Evolutionary conservation across 2,113 vertebrate species (phyloP).

Genomic region (Engraulis encrasicolus): DNA sequence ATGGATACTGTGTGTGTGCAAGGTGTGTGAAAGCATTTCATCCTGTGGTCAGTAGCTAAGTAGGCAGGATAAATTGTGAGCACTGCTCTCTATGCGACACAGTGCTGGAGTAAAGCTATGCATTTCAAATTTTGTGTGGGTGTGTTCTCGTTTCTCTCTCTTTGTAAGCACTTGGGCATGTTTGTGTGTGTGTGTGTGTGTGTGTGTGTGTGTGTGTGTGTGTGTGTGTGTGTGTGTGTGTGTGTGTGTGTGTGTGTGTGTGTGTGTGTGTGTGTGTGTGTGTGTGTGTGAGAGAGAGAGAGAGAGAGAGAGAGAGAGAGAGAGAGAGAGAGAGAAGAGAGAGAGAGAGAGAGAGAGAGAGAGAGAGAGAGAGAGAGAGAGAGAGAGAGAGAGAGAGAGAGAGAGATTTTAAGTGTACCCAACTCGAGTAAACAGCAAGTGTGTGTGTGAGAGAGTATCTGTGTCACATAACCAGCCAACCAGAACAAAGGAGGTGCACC

Average conservation of each 20-base stretch:
- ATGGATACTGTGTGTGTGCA: neutral
- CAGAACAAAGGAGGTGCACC: neutral
- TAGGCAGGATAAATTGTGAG: neutral
- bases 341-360: neutral
- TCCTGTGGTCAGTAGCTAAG: too few species aligned
- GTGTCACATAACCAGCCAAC: slow-evolving; percentile 1
- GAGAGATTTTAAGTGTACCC: neutral
- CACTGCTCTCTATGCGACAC: neutral
- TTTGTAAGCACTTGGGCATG: too few species aligned
- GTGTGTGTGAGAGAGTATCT: neutral
- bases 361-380: neutral
- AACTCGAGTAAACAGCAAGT: neutral
- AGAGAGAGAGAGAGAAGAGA: neutral
- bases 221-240: slow-evolving; percentile 4
- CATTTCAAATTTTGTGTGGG: neutral
- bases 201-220: neutral
- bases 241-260: neutral
- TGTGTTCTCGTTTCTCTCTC: neutral
- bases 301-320: too few species aligned
- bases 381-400: neutral
- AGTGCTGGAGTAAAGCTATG: neutral
- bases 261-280: neutral
- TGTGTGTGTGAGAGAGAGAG: neutral
- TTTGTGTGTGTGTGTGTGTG: neutral
- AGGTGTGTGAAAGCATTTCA: neutral